Evolutionary conservation across 2,888 invertebrate species (phyloP).

Genomic region (Drosophila pseudotalamancana): DNA sequence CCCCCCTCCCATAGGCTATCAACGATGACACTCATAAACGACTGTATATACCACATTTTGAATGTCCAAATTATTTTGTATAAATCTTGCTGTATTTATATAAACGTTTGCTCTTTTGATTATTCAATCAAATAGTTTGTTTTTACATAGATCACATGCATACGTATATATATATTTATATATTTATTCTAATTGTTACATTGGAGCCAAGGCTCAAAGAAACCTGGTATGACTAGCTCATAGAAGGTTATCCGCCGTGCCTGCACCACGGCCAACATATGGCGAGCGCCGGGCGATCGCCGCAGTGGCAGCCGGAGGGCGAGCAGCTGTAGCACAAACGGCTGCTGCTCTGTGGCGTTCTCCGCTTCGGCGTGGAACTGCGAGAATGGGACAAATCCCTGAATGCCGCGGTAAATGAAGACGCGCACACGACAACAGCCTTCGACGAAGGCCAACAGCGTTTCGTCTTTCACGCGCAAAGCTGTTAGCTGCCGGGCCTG

Average conservation of each 20-base stretch:
- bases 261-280: slow-evolving; percentile 61
- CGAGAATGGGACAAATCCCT: slow-evolving; percentile 82
- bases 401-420: slow-evolving; percentile 81
- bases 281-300: slow-evolving; percentile 37
- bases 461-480: slow-evolving; percentile 84
- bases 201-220: slow-evolving; percentile 58
- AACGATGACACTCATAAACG: no score
- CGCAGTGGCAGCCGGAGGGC: slow-evolving; percentile 44
- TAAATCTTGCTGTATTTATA: no score
- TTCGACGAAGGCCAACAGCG: slow-evolving; percentile 85
- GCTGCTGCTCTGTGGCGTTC: not conserved
- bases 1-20: no score
- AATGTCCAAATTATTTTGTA: no score
- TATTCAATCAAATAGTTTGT: no score
- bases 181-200: slow-evolving; percentile 41
- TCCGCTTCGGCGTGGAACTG: slow-evolving; percentile 47
- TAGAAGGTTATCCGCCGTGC: slow-evolving; percentile 68
- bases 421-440: slow-evolving; percentile 70
- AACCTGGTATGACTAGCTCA: slow-evolving; percentile 70
- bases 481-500: slow-evolving; percentile 85
- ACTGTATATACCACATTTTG: no score
- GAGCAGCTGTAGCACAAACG: slow-evolving; percentile 57
- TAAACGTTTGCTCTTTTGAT: no score
- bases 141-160: no score
- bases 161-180: not conserved